Evolutionary conservation across 2,888 invertebrate species (phyloP), one percentile per base, ranked within the genome.

Genomic region (Nephrotoma flavescens): DNA sequence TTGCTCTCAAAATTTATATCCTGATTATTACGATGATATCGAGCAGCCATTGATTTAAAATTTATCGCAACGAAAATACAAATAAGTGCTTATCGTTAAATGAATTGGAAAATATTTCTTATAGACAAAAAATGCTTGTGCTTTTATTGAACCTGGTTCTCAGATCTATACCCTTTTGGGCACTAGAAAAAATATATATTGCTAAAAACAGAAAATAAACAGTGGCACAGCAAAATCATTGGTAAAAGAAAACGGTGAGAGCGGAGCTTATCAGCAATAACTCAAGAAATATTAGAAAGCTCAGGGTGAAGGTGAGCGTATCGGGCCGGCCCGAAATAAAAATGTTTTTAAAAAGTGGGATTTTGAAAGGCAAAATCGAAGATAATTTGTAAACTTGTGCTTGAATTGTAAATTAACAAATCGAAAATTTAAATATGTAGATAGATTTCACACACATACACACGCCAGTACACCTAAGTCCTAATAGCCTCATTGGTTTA

Each of bases 81-180:
- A 91, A 95, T 95, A 87, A 95, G 95, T 86, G 95, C 96, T 87
- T 99, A 99, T 94, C 92, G 88, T 91, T 99, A 47, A 92, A 92
- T 85, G 97, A 98, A 87, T 93, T 99, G 93, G 98, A 98, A 91
- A 95, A 95, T 88, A 99, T 92, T 92, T 99, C 57, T 91, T 96
- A 88, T 92, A 97, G 86, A 97, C 99, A 86, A 95, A 96, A 88
- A 99, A 99, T 91, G 99, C 99, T 0, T 98, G 98, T 90, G 93
- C 95, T 19, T 99, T 98, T 90, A 99, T 99, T 91, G 99, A 99
- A 90, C 98, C 99, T 0, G 98, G 98, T 2, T 98, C 98, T 12
- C 96, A 96, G 90, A 98, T 99, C 89, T 99, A 98, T 90, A 98
- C 97, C n/a, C n/a, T n/a, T n/a, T n/a, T n/a, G n/a, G n/a, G n/a